These are phyloP conservation scores for Apodemia mormo DNA, from an alignment of 2,888 invertebrate species.

Conservation along the genomic window DNA sequence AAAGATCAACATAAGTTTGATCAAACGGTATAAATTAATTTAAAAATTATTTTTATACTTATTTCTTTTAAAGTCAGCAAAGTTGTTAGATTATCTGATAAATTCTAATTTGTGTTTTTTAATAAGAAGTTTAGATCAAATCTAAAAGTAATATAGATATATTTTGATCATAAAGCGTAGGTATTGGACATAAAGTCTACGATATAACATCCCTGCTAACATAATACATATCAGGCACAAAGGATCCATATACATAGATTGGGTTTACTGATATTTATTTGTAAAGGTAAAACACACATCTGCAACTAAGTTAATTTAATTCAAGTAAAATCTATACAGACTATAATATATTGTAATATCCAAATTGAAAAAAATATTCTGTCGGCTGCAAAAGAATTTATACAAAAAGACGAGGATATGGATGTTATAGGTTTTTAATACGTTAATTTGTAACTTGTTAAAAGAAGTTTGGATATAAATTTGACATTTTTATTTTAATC, in stretches of 20 bases:
- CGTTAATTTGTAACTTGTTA: too few species aligned
- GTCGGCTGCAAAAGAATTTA: not conserved
- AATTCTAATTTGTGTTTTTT: not conserved
- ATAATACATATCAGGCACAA: constrained; percentile 18
- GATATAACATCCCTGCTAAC: constrained; percentile 15
- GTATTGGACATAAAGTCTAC: not conserved
- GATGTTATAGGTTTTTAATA: too few species aligned
- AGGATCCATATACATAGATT: constrained; percentile 6
- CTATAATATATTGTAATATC: not conserved
- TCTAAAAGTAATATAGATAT: constrained; percentile 9
- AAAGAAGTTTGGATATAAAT: too few species aligned
- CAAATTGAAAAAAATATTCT: not conserved
- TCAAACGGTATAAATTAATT: too few species aligned
- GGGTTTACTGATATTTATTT: not conserved
- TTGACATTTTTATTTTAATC: too few species aligned
- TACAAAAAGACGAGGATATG: too few species aligned
- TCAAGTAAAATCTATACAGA: not conserved
- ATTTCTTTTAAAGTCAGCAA: too few species aligned
- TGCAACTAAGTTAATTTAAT: not conserved
- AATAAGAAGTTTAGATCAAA: constrained; percentile 9
- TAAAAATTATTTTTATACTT: too few species aligned
- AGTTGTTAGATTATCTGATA: not conserved
- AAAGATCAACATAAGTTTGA: not conserved
- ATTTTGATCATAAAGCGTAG: not conserved
- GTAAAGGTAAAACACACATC: constrained; percentile 3